Percentiles rank a stretch among this genome's conserved stretches.
phyloP scores from a whole-genome alignment of 2,797 vertebrate genomes.

The Pachyuromys duprasi region DNA sequence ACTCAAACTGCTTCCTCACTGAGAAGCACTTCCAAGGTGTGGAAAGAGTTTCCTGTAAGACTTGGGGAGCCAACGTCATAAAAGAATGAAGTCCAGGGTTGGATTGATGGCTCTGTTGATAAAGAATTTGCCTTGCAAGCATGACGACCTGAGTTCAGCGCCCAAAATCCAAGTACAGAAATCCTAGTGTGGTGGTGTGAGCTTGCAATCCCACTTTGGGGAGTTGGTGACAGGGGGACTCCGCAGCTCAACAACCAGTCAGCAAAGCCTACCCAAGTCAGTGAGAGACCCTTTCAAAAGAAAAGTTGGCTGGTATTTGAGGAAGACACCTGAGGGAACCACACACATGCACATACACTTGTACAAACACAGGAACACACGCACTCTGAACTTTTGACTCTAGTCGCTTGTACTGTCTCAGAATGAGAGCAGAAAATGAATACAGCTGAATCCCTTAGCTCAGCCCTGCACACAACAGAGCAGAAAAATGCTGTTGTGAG shows the following conservation, averaged over 20 bases:
- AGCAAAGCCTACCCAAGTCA: background rate
- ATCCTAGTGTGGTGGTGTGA: background rate
- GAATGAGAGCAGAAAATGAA: background rate
- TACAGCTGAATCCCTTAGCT: background rate
- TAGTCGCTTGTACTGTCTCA: fast-evolving
- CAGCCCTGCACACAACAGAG: background rate
- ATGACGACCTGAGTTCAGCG: background rate
- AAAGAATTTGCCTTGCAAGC: background rate
- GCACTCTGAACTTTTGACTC: background rate
- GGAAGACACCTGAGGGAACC: background rate
- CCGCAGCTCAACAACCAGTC: background rate
- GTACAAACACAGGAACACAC: background rate
- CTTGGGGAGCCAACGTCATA: background rate
- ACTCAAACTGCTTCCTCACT: background rate
- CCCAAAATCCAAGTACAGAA: background rate
- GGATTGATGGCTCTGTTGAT: background rate
- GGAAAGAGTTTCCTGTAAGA: background rate
- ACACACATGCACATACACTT: background rate
- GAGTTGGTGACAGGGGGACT: background rate
- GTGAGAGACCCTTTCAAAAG: background rate
- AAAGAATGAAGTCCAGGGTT: background rate
- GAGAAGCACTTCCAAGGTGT: fast-evolving
- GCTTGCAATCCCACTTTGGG: background rate
- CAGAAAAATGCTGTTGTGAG: too few species aligned
- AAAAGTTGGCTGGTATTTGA: background rate